These are phyloP conservation scores for Sturnira hondurensis DNA, from an alignment of 2,113 vertebrate genomes.

Conservation along the genomic window DNA sequence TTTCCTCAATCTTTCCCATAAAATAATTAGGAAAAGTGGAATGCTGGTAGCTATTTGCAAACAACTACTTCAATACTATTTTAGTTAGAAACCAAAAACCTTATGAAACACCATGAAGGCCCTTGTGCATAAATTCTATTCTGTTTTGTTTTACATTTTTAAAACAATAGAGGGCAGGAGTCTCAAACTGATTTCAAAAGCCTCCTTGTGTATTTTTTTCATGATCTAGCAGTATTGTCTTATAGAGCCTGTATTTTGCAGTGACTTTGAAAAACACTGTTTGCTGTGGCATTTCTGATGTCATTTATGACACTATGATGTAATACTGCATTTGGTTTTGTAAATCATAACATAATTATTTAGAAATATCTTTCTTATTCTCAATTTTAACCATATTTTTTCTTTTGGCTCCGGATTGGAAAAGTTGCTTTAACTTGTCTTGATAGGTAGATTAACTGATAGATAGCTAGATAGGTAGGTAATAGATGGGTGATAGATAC, in stretches of 20 bases:
- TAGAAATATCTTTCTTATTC: background rate
- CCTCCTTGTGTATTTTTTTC: background rate
- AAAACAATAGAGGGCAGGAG: constrained; percentile 72
- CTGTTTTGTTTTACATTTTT: constrained; percentile 64
- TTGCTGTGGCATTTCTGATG: rapidly evolving
- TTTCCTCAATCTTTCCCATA: background rate
- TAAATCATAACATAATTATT: background rate
- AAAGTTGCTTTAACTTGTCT: background rate
- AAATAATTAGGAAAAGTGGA: background rate
- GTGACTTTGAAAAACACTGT: background rate
- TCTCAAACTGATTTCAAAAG: constrained; percentile 57
- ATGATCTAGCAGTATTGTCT: background rate
- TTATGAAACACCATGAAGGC: background rate
- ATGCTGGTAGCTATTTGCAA: background rate
- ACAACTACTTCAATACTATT: no score
- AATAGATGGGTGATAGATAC: background rate
- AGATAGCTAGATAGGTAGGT: no score
- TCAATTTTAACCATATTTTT: background rate
- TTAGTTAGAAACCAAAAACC: background rate
- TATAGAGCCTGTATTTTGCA: rapidly evolving
- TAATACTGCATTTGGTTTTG: background rate
- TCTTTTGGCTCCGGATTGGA: background rate
- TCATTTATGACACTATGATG: background rate
- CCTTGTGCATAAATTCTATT: background rate
- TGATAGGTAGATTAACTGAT: background rate